phyloP scores from a whole-genome alignment of 2,888 invertebrate species.

The Parapristionchus giblindavisi region DNA sequence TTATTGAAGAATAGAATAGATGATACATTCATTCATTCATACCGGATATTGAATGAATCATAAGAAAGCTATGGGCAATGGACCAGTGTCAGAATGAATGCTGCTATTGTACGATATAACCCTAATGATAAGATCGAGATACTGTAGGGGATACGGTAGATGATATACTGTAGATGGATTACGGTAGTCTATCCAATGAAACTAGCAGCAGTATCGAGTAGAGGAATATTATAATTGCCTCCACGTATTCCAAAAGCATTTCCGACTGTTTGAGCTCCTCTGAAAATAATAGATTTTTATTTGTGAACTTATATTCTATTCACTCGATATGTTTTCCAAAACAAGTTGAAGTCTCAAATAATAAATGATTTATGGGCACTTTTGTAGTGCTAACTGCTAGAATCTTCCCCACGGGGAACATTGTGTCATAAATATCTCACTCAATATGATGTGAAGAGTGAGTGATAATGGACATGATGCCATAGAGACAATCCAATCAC shows the following conservation, averaged over 20 bases:
- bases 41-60: background rate
- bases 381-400: too few relatives aligned
- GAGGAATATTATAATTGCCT: constrained; percentile 20
- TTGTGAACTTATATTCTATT: too few relatives aligned
- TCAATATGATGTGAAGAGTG: constrained; percentile 5
- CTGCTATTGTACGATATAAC: too few relatives aligned
- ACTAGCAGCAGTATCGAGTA: constrained; percentile 26
- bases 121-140: too few relatives aligned
- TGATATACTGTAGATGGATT: background rate
- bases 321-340: too few relatives aligned
- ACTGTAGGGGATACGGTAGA: background rate
- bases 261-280: constrained; percentile 32
- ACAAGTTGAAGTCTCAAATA: too few relatives aligned
- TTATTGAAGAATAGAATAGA: too few relatives aligned
- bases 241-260: constrained; percentile 22
- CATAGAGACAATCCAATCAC: too few relatives aligned
- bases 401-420: too few relatives aligned
- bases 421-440: background rate
- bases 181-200: constrained; percentile 2
- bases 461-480: too few relatives aligned
- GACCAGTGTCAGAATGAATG: background rate
- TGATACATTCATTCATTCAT: background rate
- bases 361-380: too few relatives aligned
- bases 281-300: too few relatives aligned
- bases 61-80: background rate